Base-by-base conservation (phyloP, 2,113 vertebrate genomes). In the Pterocles orientalis region DNA sequence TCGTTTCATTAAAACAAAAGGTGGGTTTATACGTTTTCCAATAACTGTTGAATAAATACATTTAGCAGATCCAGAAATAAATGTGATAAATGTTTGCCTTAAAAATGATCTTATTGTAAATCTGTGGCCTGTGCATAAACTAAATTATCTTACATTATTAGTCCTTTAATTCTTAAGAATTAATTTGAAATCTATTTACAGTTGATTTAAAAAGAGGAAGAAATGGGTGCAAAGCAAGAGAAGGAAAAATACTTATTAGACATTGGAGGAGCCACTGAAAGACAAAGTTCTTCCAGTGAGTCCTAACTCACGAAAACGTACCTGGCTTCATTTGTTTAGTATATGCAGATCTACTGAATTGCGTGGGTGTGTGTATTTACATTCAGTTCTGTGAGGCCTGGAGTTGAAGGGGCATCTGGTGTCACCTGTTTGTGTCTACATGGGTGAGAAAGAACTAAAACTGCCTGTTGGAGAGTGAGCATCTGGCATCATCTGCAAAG, bases 401-500 rank as follows among this genome's bases (percentile, higher is more conserved):
- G 45, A 86, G 45, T 5, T 86, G 61, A 75, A 36, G 11, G 28
- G 16, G 13, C 28, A 86, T 70, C 39, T 75, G 64, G 36, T 70
- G 75, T 92, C 70, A 85, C 54, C 69, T 81, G 47, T n/a, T 68
- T 43, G 12, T 73, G 39, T 36, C 64, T 58, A 26, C 0, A 5
- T 82, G 53, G 60, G 56, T 2, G 28, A 86, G 31, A 69, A 39
- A 36, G 66, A 92, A n/a, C 39, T 79, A 75, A 91, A 90, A 47
- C 36, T 71, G 56, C 9, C 58, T 60, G 39, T 23, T 80, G 45
- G 56, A 68, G 48, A 61, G 50, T 31, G 43, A 90, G 75, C 93
- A 95, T 62, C 94, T 96, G 93, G 75, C 71, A 87, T 91, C 93
- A 94, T 85, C 92, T 95, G 92, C 77, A 96, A 86, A 92, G 69